A percentile compares a stretch with the other conserved stretches of the same genome.
Evolutionary conservation across 2,888 invertebrate genomes (phyloP).

Genomic region (Ommatoiulus sabulosus): DNA sequence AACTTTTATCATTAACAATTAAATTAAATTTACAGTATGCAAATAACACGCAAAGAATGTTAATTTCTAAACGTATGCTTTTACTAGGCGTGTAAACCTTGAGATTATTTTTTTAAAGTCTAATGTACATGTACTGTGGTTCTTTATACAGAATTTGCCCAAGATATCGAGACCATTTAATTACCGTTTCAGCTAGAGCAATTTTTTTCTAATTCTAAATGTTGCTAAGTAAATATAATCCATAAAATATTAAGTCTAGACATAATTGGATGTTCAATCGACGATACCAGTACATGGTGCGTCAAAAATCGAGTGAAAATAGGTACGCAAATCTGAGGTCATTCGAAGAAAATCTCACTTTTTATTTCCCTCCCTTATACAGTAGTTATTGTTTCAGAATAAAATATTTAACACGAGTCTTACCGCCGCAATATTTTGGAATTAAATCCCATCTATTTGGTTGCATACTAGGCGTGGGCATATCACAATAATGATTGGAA

Average conservation of each 20-base stretch:
- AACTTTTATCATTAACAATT: background rate
- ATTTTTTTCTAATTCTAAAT: background rate
- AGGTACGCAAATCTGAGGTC: too few relatives aligned
- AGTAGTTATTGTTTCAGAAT: too few relatives aligned
- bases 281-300: background rate
- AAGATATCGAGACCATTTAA: too few relatives aligned
- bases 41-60: background rate
- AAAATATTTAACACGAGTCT: background rate
- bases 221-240: background rate
- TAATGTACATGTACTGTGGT: too few relatives aligned
- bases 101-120: too few relatives aligned
- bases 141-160: too few relatives aligned
- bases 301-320: background rate
- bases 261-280: background rate
- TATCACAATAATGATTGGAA: slow-evolving; percentile 48
- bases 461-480: background rate
- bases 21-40: background rate
- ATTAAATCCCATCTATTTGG: slow-evolving; percentile 47
- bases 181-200: background rate
- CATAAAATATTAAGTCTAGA: background rate
- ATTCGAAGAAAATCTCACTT: too few relatives aligned
- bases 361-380: too few relatives aligned
- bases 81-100: too few relatives aligned
- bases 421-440: slow-evolving; percentile 49
- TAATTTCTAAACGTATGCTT: too few relatives aligned